These are phyloP conservation scores for Stictonetta naevosa DNA, from an alignment of 2,113 vertebrate species.

Conservation along the genomic window DNA sequence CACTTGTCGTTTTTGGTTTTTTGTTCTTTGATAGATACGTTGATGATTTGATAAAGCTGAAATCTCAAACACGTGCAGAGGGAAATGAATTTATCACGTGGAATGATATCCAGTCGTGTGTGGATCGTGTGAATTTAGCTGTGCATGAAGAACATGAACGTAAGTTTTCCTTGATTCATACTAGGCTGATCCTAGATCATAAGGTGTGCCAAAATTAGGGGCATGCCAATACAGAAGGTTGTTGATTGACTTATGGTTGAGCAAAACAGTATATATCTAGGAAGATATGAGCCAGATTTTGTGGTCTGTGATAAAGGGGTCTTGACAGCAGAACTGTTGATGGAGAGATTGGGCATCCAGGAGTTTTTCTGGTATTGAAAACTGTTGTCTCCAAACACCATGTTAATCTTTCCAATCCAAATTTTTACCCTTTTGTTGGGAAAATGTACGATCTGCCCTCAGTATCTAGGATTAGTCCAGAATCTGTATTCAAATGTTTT, in stretches of 20 bases:
- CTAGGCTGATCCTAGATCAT: not conserved
- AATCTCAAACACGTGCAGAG: constrained; percentile 79
- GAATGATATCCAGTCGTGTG: constrained; percentile 97
- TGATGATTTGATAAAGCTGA: constrained; percentile 91
- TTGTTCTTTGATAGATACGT: constrained; percentile 83
- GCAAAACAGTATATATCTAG: not conserved
- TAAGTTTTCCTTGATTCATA: constrained; percentile 70
- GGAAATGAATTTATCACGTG: constrained; percentile 88
- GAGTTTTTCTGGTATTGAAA: not conserved
- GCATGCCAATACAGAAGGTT: not conserved
- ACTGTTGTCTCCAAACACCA: not conserved
- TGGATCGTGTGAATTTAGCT: constrained; percentile 90
- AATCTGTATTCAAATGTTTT: not conserved
- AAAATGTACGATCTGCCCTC: not conserved
- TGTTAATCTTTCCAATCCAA: not conserved
- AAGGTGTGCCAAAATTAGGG: not conserved
- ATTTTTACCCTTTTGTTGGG: not conserved
- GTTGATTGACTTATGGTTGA: not conserved
- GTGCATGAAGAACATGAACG: constrained; percentile 94
- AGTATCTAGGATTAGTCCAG: not conserved
- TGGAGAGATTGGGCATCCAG: not conserved
- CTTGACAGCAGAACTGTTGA: not conserved
- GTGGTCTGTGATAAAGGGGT: not conserved
- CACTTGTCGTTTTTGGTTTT: not conserved
- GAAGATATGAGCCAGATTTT: not conserved